Percentiles rank a stretch among this genome's conserved stretches.
Conservation (phyloP, 2,888 invertebrate species). For the Prosapia bicincta region DNA sequence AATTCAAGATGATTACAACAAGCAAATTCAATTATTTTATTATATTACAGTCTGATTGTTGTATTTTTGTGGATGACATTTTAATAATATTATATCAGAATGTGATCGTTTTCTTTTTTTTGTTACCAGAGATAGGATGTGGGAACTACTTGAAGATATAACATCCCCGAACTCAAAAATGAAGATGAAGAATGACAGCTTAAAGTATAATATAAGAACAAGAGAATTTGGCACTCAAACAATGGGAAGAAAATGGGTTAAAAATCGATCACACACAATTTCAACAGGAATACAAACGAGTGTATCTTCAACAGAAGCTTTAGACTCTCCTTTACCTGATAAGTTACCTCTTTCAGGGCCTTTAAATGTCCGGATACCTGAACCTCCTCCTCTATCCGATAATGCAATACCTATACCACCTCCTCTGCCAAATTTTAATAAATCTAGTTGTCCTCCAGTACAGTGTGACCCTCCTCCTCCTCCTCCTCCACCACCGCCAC, state of each 20-base stretch:
- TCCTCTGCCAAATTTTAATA: slow-evolving; percentile 4
- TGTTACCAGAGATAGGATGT: slow-evolving; percentile 36
- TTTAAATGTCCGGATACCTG: slow-evolving; percentile 29
- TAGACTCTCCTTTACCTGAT: slow-evolving; percentile 30
- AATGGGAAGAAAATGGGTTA: slow-evolving; percentile 9
- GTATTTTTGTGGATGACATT: too few relatives aligned
- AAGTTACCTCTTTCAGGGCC: slow-evolving; percentile 24
- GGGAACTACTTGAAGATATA: slow-evolving; percentile 37
- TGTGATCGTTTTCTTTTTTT: too few relatives aligned
- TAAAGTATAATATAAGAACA: slow-evolving; percentile 5
- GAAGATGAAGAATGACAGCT: background rate
- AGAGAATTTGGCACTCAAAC: slow-evolving; percentile 26
- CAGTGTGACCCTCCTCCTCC: slow-evolving; percentile 24
- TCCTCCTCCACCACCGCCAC: slow-evolving; percentile 15
- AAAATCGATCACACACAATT: background rate
- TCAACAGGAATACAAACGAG: slow-evolving; percentile 11
- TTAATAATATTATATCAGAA: too few relatives aligned
- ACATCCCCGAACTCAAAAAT: slow-evolving; percentile 23
- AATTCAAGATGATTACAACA: too few relatives aligned
- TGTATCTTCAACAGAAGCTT: background rate
- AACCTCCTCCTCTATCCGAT: slow-evolving; percentile 31
- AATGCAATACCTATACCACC: slow-evolving; percentile 9
- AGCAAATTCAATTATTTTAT: too few relatives aligned
- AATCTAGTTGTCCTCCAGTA: background rate
- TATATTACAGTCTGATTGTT: too few relatives aligned